phyloP scores from a whole-genome alignment of 2,888 invertebrate species.

The Geotrupes spiniger region DNA sequence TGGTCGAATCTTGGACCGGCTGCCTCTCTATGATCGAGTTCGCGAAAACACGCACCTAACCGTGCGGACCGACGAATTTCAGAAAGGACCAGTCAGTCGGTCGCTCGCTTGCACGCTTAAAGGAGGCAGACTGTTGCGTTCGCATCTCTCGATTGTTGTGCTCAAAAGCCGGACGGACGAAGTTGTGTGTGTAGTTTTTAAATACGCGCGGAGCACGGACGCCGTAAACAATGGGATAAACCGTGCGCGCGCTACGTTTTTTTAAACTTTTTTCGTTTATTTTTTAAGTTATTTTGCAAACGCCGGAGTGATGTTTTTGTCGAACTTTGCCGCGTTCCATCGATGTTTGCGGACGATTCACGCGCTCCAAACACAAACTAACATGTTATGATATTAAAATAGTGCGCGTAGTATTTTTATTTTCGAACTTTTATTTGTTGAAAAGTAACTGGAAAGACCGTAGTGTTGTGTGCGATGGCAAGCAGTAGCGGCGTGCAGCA shows the following conservation, averaged over 20 bases:
- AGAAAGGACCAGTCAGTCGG: conserved; percentile 43
- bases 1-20: conserved; percentile 44
- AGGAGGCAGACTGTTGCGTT: conserved; percentile 18
- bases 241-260: conserved; percentile 24
- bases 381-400: conserved; percentile 50
- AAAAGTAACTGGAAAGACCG: conserved; percentile 16
- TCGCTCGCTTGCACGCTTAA: conserved; percentile 12
- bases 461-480: conserved; percentile 42
- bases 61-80: conserved; percentile 41
- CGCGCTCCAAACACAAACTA: conserved; percentile 45
- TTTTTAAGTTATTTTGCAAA: conserved; percentile 7
- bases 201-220: conserved; percentile 2
- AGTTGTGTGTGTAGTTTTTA: neutral
- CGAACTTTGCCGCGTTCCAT: conserved; percentile 27
- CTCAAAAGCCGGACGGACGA: too few species aligned
- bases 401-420: conserved; percentile 48
- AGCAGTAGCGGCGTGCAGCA: conserved; percentile 38
- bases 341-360: conserved; percentile 34
- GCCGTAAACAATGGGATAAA: conserved; percentile 42
- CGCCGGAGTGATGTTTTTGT: conserved; percentile 33
- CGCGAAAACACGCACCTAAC: conserved; percentile 45
- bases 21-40: conserved; percentile 40
- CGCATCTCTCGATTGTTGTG: conserved; percentile 3
- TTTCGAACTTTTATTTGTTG: conserved; percentile 40
- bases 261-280: conserved; percentile 37